phyloP scores from a whole-genome alignment of 2,113 vertebrate genomes.

The Psephotus haematonotus region DNA sequence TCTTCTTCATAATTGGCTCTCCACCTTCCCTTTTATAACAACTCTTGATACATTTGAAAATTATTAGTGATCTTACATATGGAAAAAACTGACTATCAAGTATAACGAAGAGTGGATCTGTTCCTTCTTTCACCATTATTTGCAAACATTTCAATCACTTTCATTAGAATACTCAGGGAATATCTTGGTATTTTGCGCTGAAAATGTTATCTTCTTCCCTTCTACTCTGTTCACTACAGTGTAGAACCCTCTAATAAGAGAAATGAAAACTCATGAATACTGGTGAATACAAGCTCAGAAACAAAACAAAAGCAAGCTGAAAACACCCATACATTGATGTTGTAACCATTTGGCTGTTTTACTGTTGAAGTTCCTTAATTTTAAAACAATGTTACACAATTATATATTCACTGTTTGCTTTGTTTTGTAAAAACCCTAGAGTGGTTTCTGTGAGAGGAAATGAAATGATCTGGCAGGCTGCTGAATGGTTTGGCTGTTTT shows the following conservation, averaged over 20 bases:
- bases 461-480: neutral
- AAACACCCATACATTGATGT: neutral
- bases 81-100: neutral
- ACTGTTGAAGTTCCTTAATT: neutral
- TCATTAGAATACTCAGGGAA: neutral
- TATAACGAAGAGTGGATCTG: neutral
- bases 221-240: neutral
- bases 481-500: slow-evolving; percentile 13
- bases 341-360: neutral
- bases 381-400: neutral
- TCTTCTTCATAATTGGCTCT: neutral
- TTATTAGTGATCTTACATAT: neutral
- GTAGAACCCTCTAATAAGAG: neutral
- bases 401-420: slow-evolving; percentile 11
- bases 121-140: neutral
- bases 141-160: neutral
- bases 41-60: neutral
- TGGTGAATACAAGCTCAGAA: neutral
- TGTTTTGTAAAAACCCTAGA: slow-evolving; percentile 23
- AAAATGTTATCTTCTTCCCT: neutral
- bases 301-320: neutral
- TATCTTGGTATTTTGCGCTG: neutral
- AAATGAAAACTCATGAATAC: neutral
- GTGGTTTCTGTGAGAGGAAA: slow-evolving; percentile 12
- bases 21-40: neutral